Evolutionary conservation across 2,113 vertebrate species (phyloP).

Genomic region (Alligator sinensis): DNA sequence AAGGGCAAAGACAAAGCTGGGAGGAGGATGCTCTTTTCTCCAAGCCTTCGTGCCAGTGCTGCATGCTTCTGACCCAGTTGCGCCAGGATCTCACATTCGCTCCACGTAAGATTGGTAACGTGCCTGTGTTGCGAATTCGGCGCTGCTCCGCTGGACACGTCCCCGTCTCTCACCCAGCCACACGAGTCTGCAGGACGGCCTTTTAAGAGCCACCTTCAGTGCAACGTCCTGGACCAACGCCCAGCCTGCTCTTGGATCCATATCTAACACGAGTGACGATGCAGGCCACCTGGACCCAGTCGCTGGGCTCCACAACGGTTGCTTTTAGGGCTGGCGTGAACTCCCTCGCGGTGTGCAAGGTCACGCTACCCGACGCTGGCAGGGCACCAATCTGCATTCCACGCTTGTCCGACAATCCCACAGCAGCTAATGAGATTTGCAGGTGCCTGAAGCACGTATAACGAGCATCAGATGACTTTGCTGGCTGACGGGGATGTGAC

Average conservation of each 20-base stretch:
- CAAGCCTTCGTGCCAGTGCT: neutral
- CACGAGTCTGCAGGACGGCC: neutral
- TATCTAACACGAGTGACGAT: accelerated
- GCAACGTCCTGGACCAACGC: neutral
- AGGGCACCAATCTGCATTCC: neutral
- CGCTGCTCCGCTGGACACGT: neutral
- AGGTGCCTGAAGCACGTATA: neutral
- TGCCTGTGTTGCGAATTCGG: neutral
- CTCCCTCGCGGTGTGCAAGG: neutral
- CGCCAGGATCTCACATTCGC: neutral
- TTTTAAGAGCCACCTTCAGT: neutral
- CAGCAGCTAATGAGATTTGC: neutral
- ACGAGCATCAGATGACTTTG: accelerated
- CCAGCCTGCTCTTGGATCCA: neutral
- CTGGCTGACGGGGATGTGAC: neutral
- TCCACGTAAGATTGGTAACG: neutral
- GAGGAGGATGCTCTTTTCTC: neutral
- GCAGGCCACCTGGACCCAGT: neutral
- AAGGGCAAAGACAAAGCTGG: neutral
- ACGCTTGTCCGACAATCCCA: neutral
- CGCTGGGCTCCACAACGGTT: neutral
- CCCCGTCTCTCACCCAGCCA: neutral
- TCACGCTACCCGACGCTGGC: neutral
- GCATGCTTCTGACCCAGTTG: neutral
- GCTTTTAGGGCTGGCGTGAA: neutral